Conservation (phyloP, 2,113 vertebrate species). For the Nipponia nippon region DNA sequence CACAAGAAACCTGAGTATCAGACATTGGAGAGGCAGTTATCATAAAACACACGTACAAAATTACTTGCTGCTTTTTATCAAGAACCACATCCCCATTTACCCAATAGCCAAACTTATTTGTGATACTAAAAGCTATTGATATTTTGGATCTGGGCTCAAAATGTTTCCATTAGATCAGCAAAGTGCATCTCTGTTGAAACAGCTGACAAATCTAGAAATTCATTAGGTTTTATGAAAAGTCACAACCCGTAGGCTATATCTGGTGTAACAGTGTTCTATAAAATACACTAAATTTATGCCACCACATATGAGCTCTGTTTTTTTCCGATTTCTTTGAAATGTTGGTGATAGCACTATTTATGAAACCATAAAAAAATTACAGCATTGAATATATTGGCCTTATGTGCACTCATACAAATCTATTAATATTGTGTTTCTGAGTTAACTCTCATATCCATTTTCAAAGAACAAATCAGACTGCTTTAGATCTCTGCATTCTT, state of each 20-base stretch:
- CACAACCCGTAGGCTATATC: slow-evolving; percentile 66
- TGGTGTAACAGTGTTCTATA: slow-evolving; percentile 64
- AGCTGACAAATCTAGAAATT: slow-evolving; percentile 76
- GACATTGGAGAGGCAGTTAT: background rate
- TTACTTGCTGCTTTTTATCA: slow-evolving; percentile 65
- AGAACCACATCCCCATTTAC: slow-evolving; percentile 60
- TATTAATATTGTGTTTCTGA: slow-evolving; percentile 53
- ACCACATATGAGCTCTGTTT: slow-evolving; percentile 45
- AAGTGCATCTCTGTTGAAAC: slow-evolving; percentile 73
- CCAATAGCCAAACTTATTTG: slow-evolving; percentile 67
- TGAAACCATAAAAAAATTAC: slow-evolving; percentile 67
- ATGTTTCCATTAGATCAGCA: slow-evolving; percentile 71
- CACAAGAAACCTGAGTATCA: background rate
- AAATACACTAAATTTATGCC: slow-evolving; percentile 67
- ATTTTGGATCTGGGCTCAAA: slow-evolving; percentile 72
- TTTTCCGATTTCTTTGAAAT: slow-evolving; percentile 65
- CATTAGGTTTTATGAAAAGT: slow-evolving; percentile 77
- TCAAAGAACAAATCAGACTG: slow-evolving; percentile 14
- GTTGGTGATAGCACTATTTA: slow-evolving; percentile 70
- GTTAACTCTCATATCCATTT: slow-evolving; percentile 21
- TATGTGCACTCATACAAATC: slow-evolving; percentile 51
- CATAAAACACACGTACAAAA: slow-evolving; percentile 45
- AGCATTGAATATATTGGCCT: slow-evolving; percentile 63
- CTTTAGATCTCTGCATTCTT: background rate
- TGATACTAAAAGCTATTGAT: slow-evolving; percentile 74